Percentiles rank a stretch among this genome's conserved stretches.
Conservation (phyloP, 2,113 vertebrate species). For the Uria lomvia region DNA sequence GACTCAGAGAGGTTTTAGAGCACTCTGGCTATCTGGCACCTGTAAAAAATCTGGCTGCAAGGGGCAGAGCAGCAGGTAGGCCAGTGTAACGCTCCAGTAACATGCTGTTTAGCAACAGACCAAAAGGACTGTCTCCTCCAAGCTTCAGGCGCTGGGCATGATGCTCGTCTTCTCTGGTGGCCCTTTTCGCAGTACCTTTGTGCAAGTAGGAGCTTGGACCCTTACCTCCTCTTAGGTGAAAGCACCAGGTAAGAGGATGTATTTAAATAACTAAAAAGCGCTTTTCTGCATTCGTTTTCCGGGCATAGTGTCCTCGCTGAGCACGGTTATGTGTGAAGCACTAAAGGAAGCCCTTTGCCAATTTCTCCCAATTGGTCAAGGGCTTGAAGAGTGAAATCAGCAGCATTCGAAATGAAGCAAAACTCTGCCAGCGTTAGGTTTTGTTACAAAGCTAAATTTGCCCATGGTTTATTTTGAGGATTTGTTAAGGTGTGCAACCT, state of each 20-base stretch:
- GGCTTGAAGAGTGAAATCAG: background rate
- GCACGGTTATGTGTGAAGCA: background rate
- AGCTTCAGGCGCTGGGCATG: background rate
- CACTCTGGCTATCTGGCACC: background rate
- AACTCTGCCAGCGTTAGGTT: background rate
- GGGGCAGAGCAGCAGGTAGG: background rate
- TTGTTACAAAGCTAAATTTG: background rate
- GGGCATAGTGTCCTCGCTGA: accelerated
- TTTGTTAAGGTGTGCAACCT: background rate
- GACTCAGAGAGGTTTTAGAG: background rate
- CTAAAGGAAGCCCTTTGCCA: background rate
- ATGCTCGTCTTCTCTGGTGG: background rate
- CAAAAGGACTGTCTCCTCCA: background rate
- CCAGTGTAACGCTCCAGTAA: background rate
- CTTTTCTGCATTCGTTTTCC: accelerated
- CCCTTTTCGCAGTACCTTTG: background rate
- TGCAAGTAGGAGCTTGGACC: background rate
- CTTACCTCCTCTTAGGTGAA: background rate
- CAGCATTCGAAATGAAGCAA: background rate
- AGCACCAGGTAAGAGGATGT: background rate
- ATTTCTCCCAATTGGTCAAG: background rate
- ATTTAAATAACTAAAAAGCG: background rate
- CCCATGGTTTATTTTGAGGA: background rate
- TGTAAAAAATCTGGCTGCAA: background rate
- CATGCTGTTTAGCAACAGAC: background rate